phyloP scores from a whole-genome alignment of 2,797 vertebrate species.

The Paratrypauchen microcephalus region DNA sequence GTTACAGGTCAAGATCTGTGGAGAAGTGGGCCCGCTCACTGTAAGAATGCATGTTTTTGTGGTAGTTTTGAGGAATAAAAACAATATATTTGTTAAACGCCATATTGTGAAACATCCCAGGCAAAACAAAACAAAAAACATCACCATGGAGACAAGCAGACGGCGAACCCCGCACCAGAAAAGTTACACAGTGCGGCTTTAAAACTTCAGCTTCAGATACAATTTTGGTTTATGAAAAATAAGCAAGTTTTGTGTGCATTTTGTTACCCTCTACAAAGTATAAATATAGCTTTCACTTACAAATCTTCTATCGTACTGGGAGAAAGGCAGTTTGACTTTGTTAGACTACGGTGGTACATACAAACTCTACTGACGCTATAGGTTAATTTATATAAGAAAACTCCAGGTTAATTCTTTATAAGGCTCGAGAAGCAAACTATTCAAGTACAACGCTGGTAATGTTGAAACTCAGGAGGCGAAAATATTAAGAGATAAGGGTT shows the following conservation, averaged over 20 bases:
- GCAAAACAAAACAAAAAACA: too few species aligned
- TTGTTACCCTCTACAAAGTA: slow-evolving; percentile 66
- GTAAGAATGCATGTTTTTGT: too few species aligned
- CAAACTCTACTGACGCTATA: neutral
- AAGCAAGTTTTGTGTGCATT: slow-evolving; percentile 65
- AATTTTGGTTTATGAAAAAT: slow-evolving; percentile 64
- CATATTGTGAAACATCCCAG: too few species aligned
- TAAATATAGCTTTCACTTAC: slow-evolving; percentile 72
- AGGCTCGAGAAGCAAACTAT: slow-evolving; percentile 36
- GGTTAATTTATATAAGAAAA: slow-evolving; percentile 5
- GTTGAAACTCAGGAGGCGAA: slow-evolving; percentile 35
- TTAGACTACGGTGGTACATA: slow-evolving; percentile 37
- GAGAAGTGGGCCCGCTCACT: too few species aligned
- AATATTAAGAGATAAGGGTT: neutral
- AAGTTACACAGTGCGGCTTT: too few species aligned
- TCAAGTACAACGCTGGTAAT: slow-evolving; percentile 75
- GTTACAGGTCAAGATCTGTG: too few species aligned
- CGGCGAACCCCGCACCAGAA: too few species aligned
- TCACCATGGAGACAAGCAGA: too few species aligned
- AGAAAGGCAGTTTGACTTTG: slow-evolving; percentile 48
- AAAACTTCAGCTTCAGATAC: slow-evolving; percentile 49
- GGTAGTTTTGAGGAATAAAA: too few species aligned
- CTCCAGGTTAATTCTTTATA: slow-evolving; percentile 28
- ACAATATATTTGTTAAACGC: too few species aligned
- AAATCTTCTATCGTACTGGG: slow-evolving; percentile 48